Base-by-base conservation (phyloP, 2,888 invertebrate species). In the Leptarthrus brevirostris region DNA sequence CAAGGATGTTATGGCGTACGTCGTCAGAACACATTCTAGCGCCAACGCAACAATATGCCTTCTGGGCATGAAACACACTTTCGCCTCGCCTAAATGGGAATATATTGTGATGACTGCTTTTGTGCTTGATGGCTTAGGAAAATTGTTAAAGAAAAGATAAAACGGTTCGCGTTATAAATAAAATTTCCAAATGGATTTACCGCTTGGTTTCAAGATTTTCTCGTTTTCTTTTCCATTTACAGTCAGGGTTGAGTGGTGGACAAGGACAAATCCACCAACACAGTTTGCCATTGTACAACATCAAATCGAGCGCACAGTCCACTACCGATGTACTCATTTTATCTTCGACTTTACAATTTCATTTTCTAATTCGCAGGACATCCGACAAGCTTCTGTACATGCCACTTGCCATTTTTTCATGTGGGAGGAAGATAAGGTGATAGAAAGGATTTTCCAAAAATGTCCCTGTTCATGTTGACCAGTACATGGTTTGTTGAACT, bases 161-260 rank as follows among this genome's bases (percentile, higher is more conserved):
- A 61, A 61, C 40, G 36, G 36, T 61, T 61, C 61, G 36, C 22
- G 61, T 34, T 20, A 61, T 22, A 61, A 40, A 61, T 40, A 61
- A 20, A 61, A 61, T 22, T 40, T 40, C 40, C 24, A 61, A 61
- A 61, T 61, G 61, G 61, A 61, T 61, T 22, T 61, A 61, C 12
- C 61, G 20, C 20, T 61, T 40, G 5, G 36, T 22, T 40, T 40
- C 18, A 22, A 20, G 20, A n/a, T 18, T 20, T 12, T 16, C 12
- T 20, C 12, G 18, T 61, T 61, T 16, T 61, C 22, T 40, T 36
- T 34, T 61, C 26, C 26, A 14, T 22, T 20, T n/a, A 61, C 12
- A 61, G 8, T 30, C 16, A 8, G 10, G 30, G 56, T 26, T 30
- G 3, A 10, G 3, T 14, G 14, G 14, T 6, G 4, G 24, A 30